Evolutionary conservation across 2,797 vertebrate species (phyloP), one percentile per base, ranked within the genome.

Genomic region (Lagocephalus sceleratus): DNA sequence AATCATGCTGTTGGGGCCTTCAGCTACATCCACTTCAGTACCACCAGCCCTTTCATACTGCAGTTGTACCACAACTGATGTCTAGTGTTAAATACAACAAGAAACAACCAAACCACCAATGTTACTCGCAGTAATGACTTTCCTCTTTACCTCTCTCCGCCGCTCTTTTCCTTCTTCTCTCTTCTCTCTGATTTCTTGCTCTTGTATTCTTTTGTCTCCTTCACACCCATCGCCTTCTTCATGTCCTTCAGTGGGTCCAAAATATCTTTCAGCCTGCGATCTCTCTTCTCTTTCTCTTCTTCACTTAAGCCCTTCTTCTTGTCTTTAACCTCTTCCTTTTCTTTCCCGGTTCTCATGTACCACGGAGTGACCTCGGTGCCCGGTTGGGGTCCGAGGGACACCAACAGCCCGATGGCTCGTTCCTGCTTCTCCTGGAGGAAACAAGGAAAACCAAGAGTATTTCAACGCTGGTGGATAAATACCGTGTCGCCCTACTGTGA

Each of bases 371-470:
- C 87, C 65, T 95, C 94, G 0, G 92, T 75, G 9, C 92, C 92
- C 1, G 90, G 92, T 35, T 90, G 88, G 1, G 94, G 94, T 20
- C 94, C 94, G 15, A 95, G 78, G 51, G 94, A 96, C 0, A 95
- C 94, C 54, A 96, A 88, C 60, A 94, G 83, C 21, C 95, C 94
- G 39, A 95, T 89, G 5, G 94, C 93, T 41, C 92, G 91, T 56
- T 96, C 94, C 53, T 92, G 92, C 20, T 85, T 91, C 72, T 95
- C 94, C 94, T 95, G 57, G 10, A 39, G 55, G n/a, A 20, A 22
- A 20, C 14, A 15, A 32, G 2, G 9, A 57, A 39, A 44, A 20
- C 2, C 25, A 49, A 9, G 4, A 25, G 23, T 15, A 5, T 20
- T 10, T 44, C 20, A 44, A 19, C 20, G 17, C 42, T 44, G 16